Conservation (phyloP, 2,888 invertebrate species). For the Congeria kusceri region DNA sequence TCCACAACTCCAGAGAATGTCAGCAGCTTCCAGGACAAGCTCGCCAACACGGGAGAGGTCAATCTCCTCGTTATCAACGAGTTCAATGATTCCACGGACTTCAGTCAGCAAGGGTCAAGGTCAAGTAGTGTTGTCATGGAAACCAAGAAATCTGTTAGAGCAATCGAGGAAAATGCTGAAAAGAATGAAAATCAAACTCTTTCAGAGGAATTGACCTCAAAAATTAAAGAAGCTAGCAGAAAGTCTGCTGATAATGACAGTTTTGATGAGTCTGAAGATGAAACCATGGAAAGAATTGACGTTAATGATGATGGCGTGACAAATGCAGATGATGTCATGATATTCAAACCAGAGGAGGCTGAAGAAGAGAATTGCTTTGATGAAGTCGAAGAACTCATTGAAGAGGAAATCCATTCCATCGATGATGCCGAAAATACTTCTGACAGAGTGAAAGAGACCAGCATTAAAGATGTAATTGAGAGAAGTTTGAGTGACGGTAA, state of each 20-base stretch:
- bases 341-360: constrained; percentile 20
- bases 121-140: constrained; percentile 55
- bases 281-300: constrained; percentile 29
- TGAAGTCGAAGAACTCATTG: constrained; percentile 41
- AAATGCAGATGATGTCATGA: not conserved
- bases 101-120: constrained; percentile 51
- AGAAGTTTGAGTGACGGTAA: constrained; percentile 38
- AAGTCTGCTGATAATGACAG: constrained; percentile 11
- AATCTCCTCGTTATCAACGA: constrained; percentile 54
- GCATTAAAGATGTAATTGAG: constrained; percentile 24
- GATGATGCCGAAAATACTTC: not conserved
- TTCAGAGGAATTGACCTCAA: constrained; percentile 21
- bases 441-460: not conserved
- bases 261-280: constrained; percentile 34
- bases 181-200: constrained; percentile 33
- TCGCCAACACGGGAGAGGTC: constrained; percentile 60
- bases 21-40: constrained; percentile 31
- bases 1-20: constrained; percentile 43
- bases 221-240: constrained; percentile 16
- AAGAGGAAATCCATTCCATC: constrained; percentile 29
- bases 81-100: constrained; percentile 51
- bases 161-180: constrained; percentile 52
- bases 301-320: constrained; percentile 13
- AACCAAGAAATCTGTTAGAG: constrained; percentile 32
- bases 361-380: constrained; percentile 21